Conservation (phyloP, 2,113 vertebrate genomes). For the Oenanthe melanoleuca region DNA sequence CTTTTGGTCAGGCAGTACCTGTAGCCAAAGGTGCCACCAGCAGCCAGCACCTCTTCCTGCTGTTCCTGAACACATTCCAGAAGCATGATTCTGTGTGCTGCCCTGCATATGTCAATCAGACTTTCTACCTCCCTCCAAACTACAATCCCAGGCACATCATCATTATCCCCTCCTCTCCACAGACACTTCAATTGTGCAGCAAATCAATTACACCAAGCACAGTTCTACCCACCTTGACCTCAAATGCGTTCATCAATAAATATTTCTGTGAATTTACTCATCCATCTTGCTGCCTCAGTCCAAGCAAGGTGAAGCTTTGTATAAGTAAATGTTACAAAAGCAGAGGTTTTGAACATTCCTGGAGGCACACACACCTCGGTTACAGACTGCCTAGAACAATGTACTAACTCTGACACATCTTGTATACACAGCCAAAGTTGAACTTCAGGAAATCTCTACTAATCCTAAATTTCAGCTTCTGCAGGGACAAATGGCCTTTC, state of each 20-base stretch:
- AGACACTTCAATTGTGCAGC: accelerated
- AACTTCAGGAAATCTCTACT: background rate
- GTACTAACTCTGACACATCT: background rate
- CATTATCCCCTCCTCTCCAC: background rate
- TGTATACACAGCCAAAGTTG: background rate
- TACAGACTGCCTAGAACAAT: background rate
- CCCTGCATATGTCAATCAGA: background rate
- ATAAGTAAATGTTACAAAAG: background rate
- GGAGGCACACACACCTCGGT: background rate
- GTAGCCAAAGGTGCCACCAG: background rate
- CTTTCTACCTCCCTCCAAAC: background rate
- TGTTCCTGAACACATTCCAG: accelerated
- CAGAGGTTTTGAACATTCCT: background rate
- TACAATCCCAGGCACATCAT: background rate
- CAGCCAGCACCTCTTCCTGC: background rate
- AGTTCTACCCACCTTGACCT: background rate
- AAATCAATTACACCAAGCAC: background rate
- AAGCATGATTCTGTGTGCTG: background rate
- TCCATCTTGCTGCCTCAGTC: background rate
- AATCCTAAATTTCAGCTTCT: background rate
- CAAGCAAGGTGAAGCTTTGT: background rate
- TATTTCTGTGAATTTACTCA: background rate
- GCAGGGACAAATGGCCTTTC: background rate
- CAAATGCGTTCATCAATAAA: background rate
- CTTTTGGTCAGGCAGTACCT: background rate